Conservation (phyloP, 2,888 invertebrate species). For the Steinernema carpocapsae region DNA sequence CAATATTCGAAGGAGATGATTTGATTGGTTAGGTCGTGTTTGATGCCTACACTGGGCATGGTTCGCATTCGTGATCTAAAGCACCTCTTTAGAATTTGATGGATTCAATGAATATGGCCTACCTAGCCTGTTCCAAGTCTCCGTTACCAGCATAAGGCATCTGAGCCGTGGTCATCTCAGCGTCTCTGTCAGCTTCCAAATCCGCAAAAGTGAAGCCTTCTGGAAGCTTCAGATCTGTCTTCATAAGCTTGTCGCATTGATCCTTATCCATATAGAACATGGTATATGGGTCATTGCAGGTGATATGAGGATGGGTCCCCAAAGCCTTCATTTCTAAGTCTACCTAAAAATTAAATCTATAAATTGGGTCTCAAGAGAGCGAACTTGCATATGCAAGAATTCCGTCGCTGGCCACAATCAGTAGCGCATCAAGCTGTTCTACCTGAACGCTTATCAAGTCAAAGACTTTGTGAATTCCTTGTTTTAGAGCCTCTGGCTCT, state of each 20-base stretch:
- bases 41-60: neutral
- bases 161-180: slow-evolving; percentile 3
- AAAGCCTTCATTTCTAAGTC: neutral
- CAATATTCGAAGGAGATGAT: slow-evolving; percentile 27
- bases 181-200: slow-evolving; percentile 7
- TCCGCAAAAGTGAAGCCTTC: slow-evolving; percentile 11
- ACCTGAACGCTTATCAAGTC: neutral
- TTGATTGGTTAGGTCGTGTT: neutral
- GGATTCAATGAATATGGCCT: neutral
- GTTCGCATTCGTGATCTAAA: slow-evolving; percentile 6
- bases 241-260: neutral
- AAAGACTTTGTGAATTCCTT: neutral
- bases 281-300: slow-evolving; percentile 22
- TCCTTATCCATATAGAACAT: slow-evolving; percentile 16
- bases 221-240: neutral
- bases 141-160: slow-evolving; percentile 8
- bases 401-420: neutral
- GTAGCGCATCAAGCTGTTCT: neutral
- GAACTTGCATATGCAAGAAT: neutral
- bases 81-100: neutral
- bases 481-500: neutral
- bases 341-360: neutral
- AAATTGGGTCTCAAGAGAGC: neutral
- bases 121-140: slow-evolving; percentile 14
- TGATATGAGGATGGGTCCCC: slow-evolving; percentile 8